These are phyloP conservation scores for Catostomus latipinnis DNA, from an alignment of 2,797 vertebrate genomes.

Conservation along the genomic window DNA sequence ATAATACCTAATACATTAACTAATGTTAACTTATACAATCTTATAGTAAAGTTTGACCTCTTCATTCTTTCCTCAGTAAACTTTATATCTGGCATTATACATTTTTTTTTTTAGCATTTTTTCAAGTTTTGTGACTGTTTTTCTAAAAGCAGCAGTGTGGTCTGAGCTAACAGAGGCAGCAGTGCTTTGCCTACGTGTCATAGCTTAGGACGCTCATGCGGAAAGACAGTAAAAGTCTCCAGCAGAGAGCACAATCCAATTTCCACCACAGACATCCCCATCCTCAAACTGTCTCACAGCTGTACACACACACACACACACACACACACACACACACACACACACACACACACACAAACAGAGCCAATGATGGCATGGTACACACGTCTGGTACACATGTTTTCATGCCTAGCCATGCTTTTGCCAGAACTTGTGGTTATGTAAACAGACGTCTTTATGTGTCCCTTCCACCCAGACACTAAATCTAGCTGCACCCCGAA, in stretches of 20 bases:
- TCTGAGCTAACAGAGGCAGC: background rate
- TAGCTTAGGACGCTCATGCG: conserved; percentile 28
- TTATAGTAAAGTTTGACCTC: no score
- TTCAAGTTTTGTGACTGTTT: background rate
- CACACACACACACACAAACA: background rate
- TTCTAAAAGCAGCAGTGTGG: background rate
- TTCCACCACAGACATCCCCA: conserved; percentile 50
- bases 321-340: background rate
- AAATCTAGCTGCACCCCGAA: conserved; percentile 37
- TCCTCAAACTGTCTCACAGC: background rate
- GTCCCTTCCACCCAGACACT: conserved; percentile 7
- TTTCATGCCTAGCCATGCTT: background rate
- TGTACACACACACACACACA: background rate
- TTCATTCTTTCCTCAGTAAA: no score
- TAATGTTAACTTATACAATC: no score
- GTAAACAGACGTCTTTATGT: conserved; percentile 48
- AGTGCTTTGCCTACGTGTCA: conserved; percentile 14
- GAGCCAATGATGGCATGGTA: no score
- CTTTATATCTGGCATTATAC: no score
- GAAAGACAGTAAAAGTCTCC: conserved; percentile 24
- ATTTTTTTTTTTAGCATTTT: no score
- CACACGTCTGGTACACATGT: conserved; percentile 1
- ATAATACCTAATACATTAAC: no score
- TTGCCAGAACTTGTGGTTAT: no score
- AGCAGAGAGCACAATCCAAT: conserved; percentile 47